Evolutionary conservation across 1,140 invertebrate species (phyloP).

Genomic region (Brachionus asplanchnoidis): DNA sequence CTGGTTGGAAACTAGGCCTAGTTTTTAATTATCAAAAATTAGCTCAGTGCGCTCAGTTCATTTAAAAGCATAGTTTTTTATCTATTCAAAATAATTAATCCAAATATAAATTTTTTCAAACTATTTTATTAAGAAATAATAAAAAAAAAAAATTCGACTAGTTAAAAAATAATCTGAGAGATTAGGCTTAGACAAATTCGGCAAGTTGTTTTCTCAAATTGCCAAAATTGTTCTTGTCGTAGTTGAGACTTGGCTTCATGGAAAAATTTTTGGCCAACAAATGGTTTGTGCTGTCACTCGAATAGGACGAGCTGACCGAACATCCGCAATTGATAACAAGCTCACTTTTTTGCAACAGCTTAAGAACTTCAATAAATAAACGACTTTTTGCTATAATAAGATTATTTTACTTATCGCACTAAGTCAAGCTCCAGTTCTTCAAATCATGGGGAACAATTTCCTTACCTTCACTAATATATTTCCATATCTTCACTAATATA

Average conservation of each 20-base stretch:
- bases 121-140: too few relatives aligned
- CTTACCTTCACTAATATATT: too few relatives aligned
- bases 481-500: too few relatives aligned
- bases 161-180: background rate
- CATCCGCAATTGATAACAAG: too few relatives aligned
- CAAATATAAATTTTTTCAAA: background rate
- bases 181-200: background rate
- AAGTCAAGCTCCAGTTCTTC: too few relatives aligned
- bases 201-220: background rate
- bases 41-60: background rate
- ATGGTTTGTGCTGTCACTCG: conserved; percentile 18
- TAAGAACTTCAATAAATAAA: too few relatives aligned
- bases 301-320: background rate
- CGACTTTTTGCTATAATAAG: too few relatives aligned
- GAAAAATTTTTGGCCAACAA: conserved; percentile 12
- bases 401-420: too few relatives aligned
- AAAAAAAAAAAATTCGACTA: conserved; percentile 11
- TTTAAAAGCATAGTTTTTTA: background rate
- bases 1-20: background rate
- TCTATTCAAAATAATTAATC: background rate
- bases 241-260: background rate
- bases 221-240: background rate
- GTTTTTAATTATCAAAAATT: conserved; percentile 5
- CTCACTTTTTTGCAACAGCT: too few relatives aligned
- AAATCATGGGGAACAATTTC: too few relatives aligned